Base-by-base conservation (phyloP, 1,140 invertebrate species). In the Protaetia brevitarsis region DNA sequence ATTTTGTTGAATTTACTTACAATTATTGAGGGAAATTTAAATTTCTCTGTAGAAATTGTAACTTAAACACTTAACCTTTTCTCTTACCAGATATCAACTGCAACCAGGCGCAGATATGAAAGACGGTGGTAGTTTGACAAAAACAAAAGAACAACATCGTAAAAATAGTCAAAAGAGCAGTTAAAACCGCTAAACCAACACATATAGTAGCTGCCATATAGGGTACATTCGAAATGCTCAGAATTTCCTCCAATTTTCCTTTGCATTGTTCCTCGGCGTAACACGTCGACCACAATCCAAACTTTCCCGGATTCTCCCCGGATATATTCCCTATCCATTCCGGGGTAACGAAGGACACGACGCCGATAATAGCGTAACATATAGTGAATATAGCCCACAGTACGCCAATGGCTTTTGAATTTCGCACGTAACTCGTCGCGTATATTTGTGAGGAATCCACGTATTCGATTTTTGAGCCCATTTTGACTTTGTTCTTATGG, bases 311-410 rank as follows among this genome's bases (percentile, higher is more conserved):
- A 75, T 90, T 91, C 65, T 93, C 89, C 45, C 91, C 90, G 56
- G 92, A 87, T 62, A 89, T 85, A 85, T 89, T 88, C 0, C 84
- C 96, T 74, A 88, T 91, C 92, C 96, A 99, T 81, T 98, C 95
- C 5, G 96, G 95, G 62, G 96, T 96, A 13, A 97, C 88, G 78
- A 98, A 97, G 0, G 95, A 91, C 13, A 98, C 94, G 64, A 96
- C 88, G 63, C 90, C 89, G 73, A 98, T 96, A 72, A 99, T 97
- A 58, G 94, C 93, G 79, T 95, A 98, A 80, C 96, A 98, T 74
- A 97, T 92, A 61, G 93, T 92, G 78, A 98, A 97, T 71, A 98
- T 93, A 19, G 90, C 95, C 97, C 97, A 98, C 45, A 98, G 83
- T 13, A 98, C 94, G 36, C 94, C 95, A 63, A 98, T 95, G 34